Evolutionary conservation across 2,113 vertebrate genomes (phyloP).

Genomic region (Peucedramus taeniatus): DNA sequence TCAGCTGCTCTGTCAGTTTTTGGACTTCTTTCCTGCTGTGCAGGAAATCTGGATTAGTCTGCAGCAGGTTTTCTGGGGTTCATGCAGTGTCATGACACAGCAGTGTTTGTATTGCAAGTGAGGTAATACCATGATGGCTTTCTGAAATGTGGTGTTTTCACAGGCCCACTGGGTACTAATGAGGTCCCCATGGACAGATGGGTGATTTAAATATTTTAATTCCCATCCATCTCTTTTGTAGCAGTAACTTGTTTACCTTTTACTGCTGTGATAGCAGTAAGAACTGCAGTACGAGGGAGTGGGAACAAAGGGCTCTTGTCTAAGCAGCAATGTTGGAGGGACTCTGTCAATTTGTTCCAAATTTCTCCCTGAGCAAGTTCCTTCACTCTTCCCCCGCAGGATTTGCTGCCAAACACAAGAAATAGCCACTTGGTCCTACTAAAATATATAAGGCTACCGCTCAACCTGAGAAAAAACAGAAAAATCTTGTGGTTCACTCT

Average conservation of each 20-base stretch:
- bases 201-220: conserved; percentile 43
- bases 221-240: background rate
- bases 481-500: background rate
- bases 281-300: background rate
- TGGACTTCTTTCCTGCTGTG: background rate
- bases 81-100: background rate
- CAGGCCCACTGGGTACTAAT: conserved; percentile 29
- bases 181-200: background rate
- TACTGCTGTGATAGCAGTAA: background rate
- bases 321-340: background rate
- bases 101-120: background rate
- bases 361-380: background rate
- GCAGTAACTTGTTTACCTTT: background rate
- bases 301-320: background rate
- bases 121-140: background rate
- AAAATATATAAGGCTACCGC: background rate
- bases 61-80: background rate
- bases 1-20: background rate
- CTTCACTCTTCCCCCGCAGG: background rate
- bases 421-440: background rate
- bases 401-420: background rate
- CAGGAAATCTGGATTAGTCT: background rate
- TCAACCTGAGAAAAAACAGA: background rate
- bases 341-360: background rate
- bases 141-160: conserved; percentile 29